Percentiles rank a stretch among this genome's conserved stretches.
Evolutionary conservation across 2,113 vertebrate species (phyloP).

Genomic region (Oncorhynchus kisutch): DNA sequence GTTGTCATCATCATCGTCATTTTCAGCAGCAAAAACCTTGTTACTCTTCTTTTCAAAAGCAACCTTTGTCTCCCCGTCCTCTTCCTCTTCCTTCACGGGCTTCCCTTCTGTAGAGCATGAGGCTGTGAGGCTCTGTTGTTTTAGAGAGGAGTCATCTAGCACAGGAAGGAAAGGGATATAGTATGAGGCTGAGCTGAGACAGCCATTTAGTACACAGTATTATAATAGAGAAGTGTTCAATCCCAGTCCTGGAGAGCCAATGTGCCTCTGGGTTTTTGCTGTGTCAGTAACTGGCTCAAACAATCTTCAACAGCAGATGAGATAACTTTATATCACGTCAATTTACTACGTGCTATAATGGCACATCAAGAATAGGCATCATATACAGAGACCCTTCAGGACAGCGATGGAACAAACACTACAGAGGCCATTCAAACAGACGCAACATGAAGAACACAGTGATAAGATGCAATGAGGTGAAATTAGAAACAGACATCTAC

Average conservation of each 20-base stretch:
- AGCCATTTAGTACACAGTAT: neutral
- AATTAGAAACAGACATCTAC: neutral
- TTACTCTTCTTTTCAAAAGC: constrained; percentile 52
- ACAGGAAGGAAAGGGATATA: neutral
- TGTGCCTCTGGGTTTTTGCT: too few relatives aligned
- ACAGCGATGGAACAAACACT: too few relatives aligned
- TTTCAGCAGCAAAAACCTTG: constrained; percentile 25
- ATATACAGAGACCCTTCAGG: neutral
- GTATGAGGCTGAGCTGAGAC: neutral
- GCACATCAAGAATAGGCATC: neutral
- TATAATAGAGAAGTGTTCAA: too few relatives aligned
- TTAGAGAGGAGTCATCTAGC: constrained; percentile 47
- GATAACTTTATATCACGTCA: too few relatives aligned
- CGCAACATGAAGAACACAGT: too few relatives aligned
- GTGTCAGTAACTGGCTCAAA: neutral
- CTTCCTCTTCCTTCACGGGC: constrained; percentile 58
- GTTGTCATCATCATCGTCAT: constrained; percentile 7
- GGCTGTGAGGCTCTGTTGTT: constrained; percentile 53
- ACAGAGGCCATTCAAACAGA: too few relatives aligned
- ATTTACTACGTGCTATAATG: neutral
- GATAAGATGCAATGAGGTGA: too few relatives aligned
- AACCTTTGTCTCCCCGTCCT: constrained; percentile 53
- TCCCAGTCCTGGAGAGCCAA: too few relatives aligned
- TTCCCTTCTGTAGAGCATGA: constrained; percentile 55
- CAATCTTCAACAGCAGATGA: neutral